A percentile compares a stretch with the other conserved stretches of the same genome.
phyloP scores from a whole-genome alignment of 2,888 invertebrate species.

The Melinaea marsaeus region DNA sequence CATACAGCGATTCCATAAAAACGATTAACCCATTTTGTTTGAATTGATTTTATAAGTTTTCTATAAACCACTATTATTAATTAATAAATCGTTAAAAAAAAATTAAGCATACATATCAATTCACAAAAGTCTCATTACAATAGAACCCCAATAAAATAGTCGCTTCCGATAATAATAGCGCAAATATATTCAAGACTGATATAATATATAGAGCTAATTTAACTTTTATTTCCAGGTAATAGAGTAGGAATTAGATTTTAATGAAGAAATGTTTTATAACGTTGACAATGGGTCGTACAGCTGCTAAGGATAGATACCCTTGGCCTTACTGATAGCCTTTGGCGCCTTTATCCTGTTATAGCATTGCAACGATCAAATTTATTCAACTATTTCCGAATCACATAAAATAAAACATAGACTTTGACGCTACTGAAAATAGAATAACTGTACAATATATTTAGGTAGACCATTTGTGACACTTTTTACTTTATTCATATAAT shows the following conservation, averaged over 20 bases:
- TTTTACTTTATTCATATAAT: too few relatives aligned
- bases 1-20: too few relatives aligned
- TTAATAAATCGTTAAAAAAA: slow-evolving; percentile 3
- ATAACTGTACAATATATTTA: neutral
- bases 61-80: neutral
- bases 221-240: slow-evolving; percentile 25
- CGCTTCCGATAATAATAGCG: slow-evolving; percentile 53
- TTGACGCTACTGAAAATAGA: neutral
- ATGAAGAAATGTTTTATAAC: slow-evolving; percentile 35
- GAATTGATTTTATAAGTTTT: too few relatives aligned
- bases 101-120: slow-evolving; percentile 31
- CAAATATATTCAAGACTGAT: slow-evolving; percentile 34
- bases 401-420: neutral
- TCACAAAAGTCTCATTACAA: slow-evolving; percentile 29
- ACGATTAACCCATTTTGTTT: too few relatives aligned
- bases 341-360: slow-evolving; percentile 34
- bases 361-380: slow-evolving; percentile 10
- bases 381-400: neutral
- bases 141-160: slow-evolving; percentile 48
- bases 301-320: slow-evolving; percentile 47
- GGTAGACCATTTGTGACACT: too few relatives aligned
- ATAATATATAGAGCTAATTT: slow-evolving; percentile 22
- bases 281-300: slow-evolving; percentile 54
- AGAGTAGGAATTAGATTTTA: slow-evolving; percentile 37
- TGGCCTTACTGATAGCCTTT: slow-evolving; percentile 37